These are phyloP conservation scores for Macrocentrus cingulum DNA, from an alignment of 1,140 invertebrate genomes.

Conservation along the genomic window DNA sequence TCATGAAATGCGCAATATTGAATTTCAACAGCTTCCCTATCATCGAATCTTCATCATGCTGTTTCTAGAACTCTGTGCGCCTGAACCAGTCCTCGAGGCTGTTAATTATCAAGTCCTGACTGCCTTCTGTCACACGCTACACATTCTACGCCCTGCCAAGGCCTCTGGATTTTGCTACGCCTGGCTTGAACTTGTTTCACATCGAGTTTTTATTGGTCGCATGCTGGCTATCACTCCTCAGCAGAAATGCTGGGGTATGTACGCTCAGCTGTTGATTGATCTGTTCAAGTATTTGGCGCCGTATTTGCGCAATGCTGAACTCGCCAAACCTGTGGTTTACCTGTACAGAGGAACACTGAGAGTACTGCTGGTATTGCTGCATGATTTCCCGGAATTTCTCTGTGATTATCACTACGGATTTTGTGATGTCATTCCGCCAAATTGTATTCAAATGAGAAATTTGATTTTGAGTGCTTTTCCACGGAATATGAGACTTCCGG, in stretches of 20 bases:
- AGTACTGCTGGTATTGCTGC: conserved; percentile 92
- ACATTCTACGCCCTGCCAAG: conserved; percentile 89
- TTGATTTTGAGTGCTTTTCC: conserved; percentile 97
- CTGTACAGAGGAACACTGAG: conserved; percentile 96
- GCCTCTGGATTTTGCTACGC: conserved; percentile 97
- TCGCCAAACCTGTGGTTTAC: conserved; percentile 88
- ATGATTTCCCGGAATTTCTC: conserved; percentile 99
- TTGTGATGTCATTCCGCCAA: conserved; percentile 98
- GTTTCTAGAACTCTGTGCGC: conserved; percentile 93
- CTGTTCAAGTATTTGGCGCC: conserved; percentile 96
- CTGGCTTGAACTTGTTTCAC: conserved; percentile 96
- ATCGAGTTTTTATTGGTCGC: conserved; percentile 92
- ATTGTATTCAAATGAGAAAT: conserved; percentile 99
- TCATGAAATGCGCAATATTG: conserved; percentile 82
- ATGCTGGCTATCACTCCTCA: conserved; percentile 87
- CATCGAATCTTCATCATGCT: conserved; percentile 97
- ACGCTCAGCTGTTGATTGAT: conserved; percentile 90
- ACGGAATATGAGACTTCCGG: conserved; percentile 94
- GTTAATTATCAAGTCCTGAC: conserved; percentile 89
- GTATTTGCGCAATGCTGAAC: conserved; percentile 93
- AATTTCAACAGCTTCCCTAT: conserved; percentile 97
- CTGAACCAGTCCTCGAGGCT: conserved; percentile 88
- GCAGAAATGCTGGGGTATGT: conserved; percentile 85
- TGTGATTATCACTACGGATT: conserved; percentile 99
- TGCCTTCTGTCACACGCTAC: conserved; percentile 89